These are phyloP conservation scores for Autographa gamma DNA, from an alignment of 2,888 invertebrate genomes.

Conservation along the genomic window DNA sequence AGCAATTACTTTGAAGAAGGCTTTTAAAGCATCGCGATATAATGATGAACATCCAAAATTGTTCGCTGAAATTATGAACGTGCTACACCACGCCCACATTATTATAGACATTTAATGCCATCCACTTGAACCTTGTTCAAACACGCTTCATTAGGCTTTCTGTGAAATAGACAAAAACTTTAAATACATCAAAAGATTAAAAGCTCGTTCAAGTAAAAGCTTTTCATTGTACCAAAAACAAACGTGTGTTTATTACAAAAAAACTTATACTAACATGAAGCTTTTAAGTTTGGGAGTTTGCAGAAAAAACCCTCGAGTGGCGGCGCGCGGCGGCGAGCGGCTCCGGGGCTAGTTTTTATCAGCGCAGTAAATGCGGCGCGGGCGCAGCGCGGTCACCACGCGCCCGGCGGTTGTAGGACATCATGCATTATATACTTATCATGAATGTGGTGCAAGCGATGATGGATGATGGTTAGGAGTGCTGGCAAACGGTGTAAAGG, in stretches of 20 bases:
- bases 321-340: constrained; percentile 24
- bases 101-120: not conserved
- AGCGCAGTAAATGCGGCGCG: constrained; percentile 51
- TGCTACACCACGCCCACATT: not conserved
- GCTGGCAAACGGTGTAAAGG: not conserved
- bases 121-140: not conserved
- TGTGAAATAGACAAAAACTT: not conserved
- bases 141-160: not conserved
- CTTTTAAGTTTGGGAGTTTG: constrained; percentile 44
- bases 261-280: constrained; percentile 41
- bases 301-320: constrained; percentile 39
- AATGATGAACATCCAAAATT: not conserved
- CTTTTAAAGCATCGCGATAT: not conserved
- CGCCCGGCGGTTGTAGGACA: not conserved
- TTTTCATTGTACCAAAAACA: constrained; percentile 37
- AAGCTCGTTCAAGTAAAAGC: constrained; percentile 21
- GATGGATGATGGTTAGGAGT: not conserved
- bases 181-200: not conserved
- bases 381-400: constrained; percentile 32
- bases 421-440: not conserved
- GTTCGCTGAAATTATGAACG: not conserved
- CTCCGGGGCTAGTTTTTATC: constrained; percentile 51
- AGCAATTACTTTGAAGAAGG: not conserved
- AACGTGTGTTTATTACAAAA: constrained; percentile 20
- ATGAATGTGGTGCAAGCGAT: not conserved